phyloP scores from a whole-genome alignment of 2,888 invertebrate genomes.

The Harmothoe impar region DNA sequence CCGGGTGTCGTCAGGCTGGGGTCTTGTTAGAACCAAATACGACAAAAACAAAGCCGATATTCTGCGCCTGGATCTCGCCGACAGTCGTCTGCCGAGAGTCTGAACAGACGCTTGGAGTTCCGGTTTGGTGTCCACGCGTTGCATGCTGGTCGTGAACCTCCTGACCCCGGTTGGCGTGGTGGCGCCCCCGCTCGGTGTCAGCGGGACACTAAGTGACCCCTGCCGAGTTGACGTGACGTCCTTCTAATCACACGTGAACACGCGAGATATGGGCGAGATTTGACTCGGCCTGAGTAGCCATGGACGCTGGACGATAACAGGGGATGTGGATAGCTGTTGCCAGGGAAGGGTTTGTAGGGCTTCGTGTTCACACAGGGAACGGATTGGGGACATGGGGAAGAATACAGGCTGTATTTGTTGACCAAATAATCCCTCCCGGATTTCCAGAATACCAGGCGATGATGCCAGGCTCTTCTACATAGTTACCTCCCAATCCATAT shows the following conservation, averaged over 20 bases:
- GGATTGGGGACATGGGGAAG: too few species aligned
- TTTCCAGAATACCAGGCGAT: too few species aligned
- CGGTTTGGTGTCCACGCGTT: background rate
- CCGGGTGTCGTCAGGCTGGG: too few species aligned
- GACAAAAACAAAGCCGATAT: too few species aligned
- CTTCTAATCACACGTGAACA: constrained; percentile 28
- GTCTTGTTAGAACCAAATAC: too few species aligned
- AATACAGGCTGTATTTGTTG: too few species aligned
- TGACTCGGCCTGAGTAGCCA: background rate
- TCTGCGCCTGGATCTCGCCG: too few species aligned
- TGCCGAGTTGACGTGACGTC: background rate
- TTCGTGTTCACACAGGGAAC: too few species aligned
- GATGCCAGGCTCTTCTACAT: too few species aligned
- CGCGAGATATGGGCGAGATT: constrained; percentile 22
- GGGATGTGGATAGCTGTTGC: background rate
- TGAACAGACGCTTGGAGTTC: background rate
- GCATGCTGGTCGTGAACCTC: constrained; percentile 33
- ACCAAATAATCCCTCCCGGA: too few species aligned
- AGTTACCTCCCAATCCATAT: too few species aligned
- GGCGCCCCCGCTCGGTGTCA: background rate
- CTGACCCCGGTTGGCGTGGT: background rate
- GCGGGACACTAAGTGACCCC: constrained; percentile 23
- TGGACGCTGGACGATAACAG: background rate
- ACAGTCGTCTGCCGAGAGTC: too few species aligned
- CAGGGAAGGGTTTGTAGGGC: background rate